Base-by-base conservation (phyloP, 1,140 invertebrate genomes). In the Nixonia krombeini region DNA sequence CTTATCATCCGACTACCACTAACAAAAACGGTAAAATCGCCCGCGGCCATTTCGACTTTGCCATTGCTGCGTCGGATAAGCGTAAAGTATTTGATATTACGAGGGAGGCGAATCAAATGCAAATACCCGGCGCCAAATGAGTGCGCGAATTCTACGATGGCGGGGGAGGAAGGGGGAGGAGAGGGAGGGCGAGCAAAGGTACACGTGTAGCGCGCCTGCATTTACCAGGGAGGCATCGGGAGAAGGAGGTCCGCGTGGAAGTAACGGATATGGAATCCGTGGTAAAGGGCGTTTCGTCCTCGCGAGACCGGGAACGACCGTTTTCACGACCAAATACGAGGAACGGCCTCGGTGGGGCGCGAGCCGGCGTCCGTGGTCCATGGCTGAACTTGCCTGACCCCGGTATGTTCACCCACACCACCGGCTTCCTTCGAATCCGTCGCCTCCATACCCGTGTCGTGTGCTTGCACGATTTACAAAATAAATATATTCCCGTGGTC, bases 331-430 rank as follows among this genome's bases (percentile, higher is more conserved):
- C 57, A 44, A 67, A 66, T 38, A 41, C 35, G 52, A 56, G 41
- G 52, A 44, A 50, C 47, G 25, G 21, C 31, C 31, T 31, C 28
- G 44, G 46, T 31, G 28, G 28, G 25, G 13, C 28, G 10, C 28
- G 15, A 31, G 5, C 9, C 10, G 23, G 6, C 25, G 23, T 23
- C 7, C n/a, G 15, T 12, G 31, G 35, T 38, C 66, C 46, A 59
- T 50, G 63, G 73, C 72, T 78, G 76, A 78, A 77, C 76, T 78
- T 75, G 46, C 47, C 74, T 78, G 76, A 78, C 76, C 76, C 62
- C 72, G 61, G 59, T 49, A 67, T 78, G 70, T 75, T 76, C 75
- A 78, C 75, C 75, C 70, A 76, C 75, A 78, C 75, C 64, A 56
- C 42, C 57, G 13, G 21, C 37, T 40, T 57, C 63, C 56, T 71